Evolutionary conservation across 2,797 vertebrate species (phyloP), one percentile per base, ranked within the genome.

Genomic region (Sebastes nivosus): DNA sequence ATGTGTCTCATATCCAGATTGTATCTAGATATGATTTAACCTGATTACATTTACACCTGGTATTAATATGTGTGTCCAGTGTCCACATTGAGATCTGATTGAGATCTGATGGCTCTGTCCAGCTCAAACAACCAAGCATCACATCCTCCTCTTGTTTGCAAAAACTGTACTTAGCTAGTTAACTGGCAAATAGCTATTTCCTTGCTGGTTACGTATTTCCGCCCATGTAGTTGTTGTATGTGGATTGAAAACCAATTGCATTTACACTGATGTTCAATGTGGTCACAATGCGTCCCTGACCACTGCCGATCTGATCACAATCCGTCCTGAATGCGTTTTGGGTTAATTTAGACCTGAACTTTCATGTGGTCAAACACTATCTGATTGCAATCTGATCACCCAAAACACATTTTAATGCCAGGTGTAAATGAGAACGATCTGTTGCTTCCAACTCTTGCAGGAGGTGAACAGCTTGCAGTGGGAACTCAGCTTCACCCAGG

Each of bases 391-490:
- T 46, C 16, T 46, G 42, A 18, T 46, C 42, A 46, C 16, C 42
- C 3, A 18, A 18, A 46, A 13, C 29, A 8, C 30, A 2, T n/a
- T 34, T 64, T 14, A 36, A 22, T 24, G 58, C 14, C 18, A 52
- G 20, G 58, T n/a, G 27, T 60, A 16, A 16, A 8, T 2, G 10
- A 16, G 52, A 1, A 20, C 9, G 2, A 30, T 55, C 5, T 70
- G 57, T 18, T 50, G 11, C 22, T 18, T 71, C 6, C 20, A 46
- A 74, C 36, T 54, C 46, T 8, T 70, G 7, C 83, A 98, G 98
- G 97, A 99, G 91, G 96, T 98, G 80, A 99, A 96, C 93, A 93
- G 94, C 63, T 81, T 98, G 86, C 97, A 97, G 65, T 99, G 97
- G 98, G 97, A 99, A 94, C 96, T 97, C 67, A 96, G 96, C 86